Percentiles rank a stretch among this genome's conserved stretches.
phyloP scores from a whole-genome alignment of 2,888 invertebrate genomes.

The Rotaria magnacalcarata region DNA sequence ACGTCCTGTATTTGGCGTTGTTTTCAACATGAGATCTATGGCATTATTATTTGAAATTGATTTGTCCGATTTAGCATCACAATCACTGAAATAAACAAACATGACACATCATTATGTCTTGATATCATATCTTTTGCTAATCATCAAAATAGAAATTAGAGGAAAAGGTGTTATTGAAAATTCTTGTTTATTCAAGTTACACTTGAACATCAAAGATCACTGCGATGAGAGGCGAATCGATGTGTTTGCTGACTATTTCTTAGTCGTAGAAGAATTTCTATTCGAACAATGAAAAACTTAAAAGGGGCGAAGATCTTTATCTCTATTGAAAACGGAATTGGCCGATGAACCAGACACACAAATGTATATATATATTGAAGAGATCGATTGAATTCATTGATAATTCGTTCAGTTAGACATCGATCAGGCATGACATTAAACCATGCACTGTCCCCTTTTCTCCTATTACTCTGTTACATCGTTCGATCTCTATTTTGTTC shows the following conservation, averaged over 20 bases:
- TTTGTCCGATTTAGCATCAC: constrained; percentile 13
- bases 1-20: background rate
- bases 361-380: background rate
- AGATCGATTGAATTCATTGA: constrained; percentile 31
- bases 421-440: constrained; percentile 17
- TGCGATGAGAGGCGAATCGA: no score
- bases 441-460: constrained; percentile 1
- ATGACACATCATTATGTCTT: background rate
- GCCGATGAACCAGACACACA: background rate
- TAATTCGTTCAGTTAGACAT: constrained; percentile 3
- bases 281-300: background rate
- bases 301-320: background rate
- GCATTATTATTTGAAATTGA: constrained; percentile 11
- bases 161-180: background rate
- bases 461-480: constrained; percentile 8
- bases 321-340: background rate
- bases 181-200: background rate
- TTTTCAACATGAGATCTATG: background rate
- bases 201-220: background rate
- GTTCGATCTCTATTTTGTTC: background rate
- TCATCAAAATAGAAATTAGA: background rate
- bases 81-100: constrained; percentile 25
- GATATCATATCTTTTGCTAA: background rate
- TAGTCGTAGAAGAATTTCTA: no score
- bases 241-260: no score